Percentiles rank a stretch among this genome's conserved stretches.
phyloP scores from a whole-genome alignment of 2,888 invertebrate genomes.

The Zaprionus lineosus region DNA sequence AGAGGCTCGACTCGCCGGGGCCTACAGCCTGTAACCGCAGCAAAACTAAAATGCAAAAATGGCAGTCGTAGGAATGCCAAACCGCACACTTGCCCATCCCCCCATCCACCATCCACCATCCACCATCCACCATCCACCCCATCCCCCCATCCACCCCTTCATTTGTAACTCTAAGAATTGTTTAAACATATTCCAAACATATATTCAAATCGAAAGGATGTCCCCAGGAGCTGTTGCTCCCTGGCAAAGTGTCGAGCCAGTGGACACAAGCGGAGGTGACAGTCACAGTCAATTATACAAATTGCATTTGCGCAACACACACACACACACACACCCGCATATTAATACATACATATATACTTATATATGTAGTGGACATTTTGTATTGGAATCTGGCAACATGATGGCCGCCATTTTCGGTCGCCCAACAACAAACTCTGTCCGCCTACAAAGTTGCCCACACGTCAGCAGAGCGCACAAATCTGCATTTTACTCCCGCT shows the following conservation, averaged over 20 bases:
- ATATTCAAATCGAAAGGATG: constrained; percentile 48
- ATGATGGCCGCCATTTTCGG: constrained; percentile 55
- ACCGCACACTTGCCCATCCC: not conserved
- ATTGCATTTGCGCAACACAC: constrained; percentile 65
- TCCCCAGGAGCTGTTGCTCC: constrained; percentile 12
- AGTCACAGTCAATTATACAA: constrained; percentile 77
- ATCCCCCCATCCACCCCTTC: constrained; percentile 10
- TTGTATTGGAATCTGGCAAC: constrained; percentile 58
- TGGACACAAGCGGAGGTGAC: constrained; percentile 37
- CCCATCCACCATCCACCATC: constrained; percentile 1
- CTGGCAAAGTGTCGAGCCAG: constrained; percentile 17
- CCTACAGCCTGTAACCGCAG: constrained; percentile 50
- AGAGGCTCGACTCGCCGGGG: constrained; percentile 22
- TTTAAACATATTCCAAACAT: constrained; percentile 57
- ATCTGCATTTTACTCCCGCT: constrained; percentile 36
- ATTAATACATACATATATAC: not conserved
- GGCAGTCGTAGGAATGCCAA: constrained; percentile 9
- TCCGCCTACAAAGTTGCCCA: constrained; percentile 17
- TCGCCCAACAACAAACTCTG: constrained; percentile 34
- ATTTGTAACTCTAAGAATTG: constrained; percentile 61
- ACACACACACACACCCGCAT: not conserved
- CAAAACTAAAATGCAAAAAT: constrained; percentile 57
- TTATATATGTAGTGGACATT: constrained; percentile 4
- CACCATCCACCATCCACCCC: not conserved
- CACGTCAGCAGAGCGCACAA: constrained; percentile 36